These are phyloP conservation scores for Craterocephalus amniculus DNA, from an alignment of 2,797 vertebrate genomes.

Conservation along the genomic window DNA sequence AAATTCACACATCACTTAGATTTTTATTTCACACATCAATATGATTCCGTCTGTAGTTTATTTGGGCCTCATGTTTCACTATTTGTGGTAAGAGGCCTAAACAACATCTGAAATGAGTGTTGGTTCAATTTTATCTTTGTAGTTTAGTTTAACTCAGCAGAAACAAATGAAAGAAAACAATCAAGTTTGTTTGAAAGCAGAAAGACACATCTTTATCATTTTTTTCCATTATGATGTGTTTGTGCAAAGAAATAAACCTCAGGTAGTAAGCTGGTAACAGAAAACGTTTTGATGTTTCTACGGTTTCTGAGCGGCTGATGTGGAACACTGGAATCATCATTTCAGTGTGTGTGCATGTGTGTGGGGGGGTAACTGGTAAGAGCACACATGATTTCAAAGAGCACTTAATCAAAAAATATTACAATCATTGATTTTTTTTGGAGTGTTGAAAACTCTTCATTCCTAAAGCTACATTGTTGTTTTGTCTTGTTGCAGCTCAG, in stretches of 20 bases:
- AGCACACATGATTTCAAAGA: no score
- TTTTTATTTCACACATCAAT: not conserved
- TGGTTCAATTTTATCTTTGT: not conserved
- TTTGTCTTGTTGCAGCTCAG: no score
- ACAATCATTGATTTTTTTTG: no score
- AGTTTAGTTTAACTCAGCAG: not conserved
- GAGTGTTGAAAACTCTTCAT: no score
- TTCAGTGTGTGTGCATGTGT: no score
- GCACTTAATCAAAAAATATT: no score
- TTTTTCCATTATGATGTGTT: not conserved
- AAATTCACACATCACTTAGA: no score
- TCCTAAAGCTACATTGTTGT: no score
- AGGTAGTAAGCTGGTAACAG: not conserved
- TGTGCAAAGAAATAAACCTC: no score
- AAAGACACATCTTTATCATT: not conserved
- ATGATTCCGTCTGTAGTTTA: not conserved
- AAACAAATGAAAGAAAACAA: not conserved
- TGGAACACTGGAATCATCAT: no score
- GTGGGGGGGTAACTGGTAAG: no score
- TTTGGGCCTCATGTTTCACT: not conserved
- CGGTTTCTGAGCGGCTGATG: not conserved
- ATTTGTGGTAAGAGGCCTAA: not conserved
- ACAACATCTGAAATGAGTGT: not conserved
- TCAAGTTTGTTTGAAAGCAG: not conserved
- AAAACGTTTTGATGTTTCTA: no score